phyloP scores from a whole-genome alignment of 2,113 vertebrate species.

The Gavialis gangeticus region DNA sequence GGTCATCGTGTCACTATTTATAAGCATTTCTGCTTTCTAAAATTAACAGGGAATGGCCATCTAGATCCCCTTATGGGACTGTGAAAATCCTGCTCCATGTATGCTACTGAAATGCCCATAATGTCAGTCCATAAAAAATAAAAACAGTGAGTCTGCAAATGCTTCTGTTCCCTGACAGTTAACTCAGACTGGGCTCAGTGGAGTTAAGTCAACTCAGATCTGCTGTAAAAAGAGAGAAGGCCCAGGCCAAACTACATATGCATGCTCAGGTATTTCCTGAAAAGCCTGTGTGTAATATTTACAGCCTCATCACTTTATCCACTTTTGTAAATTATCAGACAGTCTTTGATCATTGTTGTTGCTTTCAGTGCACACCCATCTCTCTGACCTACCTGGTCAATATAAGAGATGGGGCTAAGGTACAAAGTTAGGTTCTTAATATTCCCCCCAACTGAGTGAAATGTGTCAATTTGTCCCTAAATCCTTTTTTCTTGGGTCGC shows the following conservation, averaged over 20 bases:
- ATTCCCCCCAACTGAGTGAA: neutral
- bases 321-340: no score
- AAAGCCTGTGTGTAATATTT: neutral
- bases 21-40: slow-evolving; percentile 31
- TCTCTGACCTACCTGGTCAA: neutral
- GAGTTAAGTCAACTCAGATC: neutral
- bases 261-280: fast-evolving
- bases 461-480: slow-evolving; percentile 59
- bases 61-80: slow-evolving; percentile 40
- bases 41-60: slow-evolving; percentile 44
- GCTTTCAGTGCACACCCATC: neutral
- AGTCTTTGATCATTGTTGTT: neutral
- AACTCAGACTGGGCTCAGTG: neutral
- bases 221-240: neutral
- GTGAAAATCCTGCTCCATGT: neutral
- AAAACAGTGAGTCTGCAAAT: neutral
- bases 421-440: neutral
- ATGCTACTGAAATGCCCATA: neutral
- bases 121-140: fast-evolving
- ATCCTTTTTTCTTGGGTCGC: slow-evolving; percentile 51
- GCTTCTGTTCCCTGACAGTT: neutral
- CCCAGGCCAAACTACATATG: neutral
- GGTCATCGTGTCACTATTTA: neutral
- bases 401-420: neutral
- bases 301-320: neutral